Evolutionary conservation across 2,797 vertebrate genomes (phyloP).

Genomic region (Caiman crocodilus): DNA sequence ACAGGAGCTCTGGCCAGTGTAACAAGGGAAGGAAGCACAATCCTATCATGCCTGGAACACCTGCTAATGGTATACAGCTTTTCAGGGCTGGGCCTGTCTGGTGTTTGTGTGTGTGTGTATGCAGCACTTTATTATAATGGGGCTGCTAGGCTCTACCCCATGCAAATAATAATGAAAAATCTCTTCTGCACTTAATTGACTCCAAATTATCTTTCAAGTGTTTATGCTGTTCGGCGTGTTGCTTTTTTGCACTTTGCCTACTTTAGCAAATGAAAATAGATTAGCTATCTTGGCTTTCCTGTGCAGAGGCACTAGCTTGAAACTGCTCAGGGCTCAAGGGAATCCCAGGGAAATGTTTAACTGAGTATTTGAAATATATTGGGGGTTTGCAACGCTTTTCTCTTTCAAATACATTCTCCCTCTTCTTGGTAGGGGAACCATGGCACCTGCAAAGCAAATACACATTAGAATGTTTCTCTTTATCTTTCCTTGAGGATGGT

Average conservation of each 20-base stretch:
- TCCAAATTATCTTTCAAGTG: constrained; percentile 2
- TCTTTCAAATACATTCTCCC: constrained; percentile 31
- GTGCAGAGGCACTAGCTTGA: not conserved
- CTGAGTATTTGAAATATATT: not conserved
- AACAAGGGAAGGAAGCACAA: not conserved
- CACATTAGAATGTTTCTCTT: not conserved
- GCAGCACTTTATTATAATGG: not conserved
- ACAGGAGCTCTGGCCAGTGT: rapidly evolving
- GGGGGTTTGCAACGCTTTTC: not conserved
- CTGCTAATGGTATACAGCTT: not conserved
- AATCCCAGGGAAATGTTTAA: not conserved
- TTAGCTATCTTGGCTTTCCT: not conserved
- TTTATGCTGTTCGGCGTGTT: constrained; percentile 34
- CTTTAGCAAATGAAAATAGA: not conserved
- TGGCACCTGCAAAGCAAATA: constrained; percentile 29
- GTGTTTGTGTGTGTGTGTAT: not conserved
- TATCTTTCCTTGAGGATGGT: constrained; percentile 40
- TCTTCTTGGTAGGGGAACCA: not conserved
- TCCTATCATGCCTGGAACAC: not conserved
- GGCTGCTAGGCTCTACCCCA: not conserved
- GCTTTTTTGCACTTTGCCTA: rapidly evolving
- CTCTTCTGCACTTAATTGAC: constrained; percentile 36
- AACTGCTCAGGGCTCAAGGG: constrained; percentile 32
- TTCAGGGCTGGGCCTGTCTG: not conserved
- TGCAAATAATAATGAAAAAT: not conserved